These are phyloP conservation scores for Geodia barretti DNA, from an alignment of 37 sponge, comb jelly and placozoan genomes.

Conservation along the genomic window DNA sequence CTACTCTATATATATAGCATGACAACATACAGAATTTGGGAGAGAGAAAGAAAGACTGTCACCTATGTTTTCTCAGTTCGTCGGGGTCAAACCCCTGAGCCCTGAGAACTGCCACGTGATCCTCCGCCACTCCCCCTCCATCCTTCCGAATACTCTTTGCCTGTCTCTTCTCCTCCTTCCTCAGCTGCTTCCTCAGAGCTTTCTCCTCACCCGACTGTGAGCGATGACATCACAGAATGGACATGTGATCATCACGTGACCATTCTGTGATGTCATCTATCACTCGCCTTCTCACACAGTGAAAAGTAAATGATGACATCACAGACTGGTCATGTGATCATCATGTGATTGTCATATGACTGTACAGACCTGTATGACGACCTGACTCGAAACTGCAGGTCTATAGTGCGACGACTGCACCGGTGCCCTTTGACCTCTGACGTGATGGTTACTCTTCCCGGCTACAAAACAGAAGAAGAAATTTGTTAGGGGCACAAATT, in stretches of 20 bases:
- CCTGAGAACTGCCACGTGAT: conserved; percentile 15
- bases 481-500: too few species aligned
- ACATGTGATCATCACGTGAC: not conserved
- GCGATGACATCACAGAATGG: not conserved
- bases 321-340: not conserved
- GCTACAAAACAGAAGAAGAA: too few species aligned
- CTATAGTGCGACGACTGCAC: not conserved
- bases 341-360: not conserved
- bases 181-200: conserved; percentile 60
- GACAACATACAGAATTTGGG: not conserved
- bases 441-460: not conserved
- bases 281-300: too few species aligned
- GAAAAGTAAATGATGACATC: not conserved
- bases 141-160: conserved; percentile 35
- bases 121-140: conserved; percentile 6
- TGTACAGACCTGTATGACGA: conserved; percentile 20
- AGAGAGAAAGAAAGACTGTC: not conserved
- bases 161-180: conserved; percentile 79
- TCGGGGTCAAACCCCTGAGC: conserved; percentile 70
- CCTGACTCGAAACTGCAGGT: conserved; percentile 47
- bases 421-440: not conserved
- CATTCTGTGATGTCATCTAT: not conserved
- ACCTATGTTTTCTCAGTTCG: conserved; percentile 65
- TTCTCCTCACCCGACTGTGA: conserved; percentile 84
- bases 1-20: too few species aligned